Evolutionary conservation across 2,797 vertebrate species (phyloP).

Genomic region (Loriculus beryllinus): DNA sequence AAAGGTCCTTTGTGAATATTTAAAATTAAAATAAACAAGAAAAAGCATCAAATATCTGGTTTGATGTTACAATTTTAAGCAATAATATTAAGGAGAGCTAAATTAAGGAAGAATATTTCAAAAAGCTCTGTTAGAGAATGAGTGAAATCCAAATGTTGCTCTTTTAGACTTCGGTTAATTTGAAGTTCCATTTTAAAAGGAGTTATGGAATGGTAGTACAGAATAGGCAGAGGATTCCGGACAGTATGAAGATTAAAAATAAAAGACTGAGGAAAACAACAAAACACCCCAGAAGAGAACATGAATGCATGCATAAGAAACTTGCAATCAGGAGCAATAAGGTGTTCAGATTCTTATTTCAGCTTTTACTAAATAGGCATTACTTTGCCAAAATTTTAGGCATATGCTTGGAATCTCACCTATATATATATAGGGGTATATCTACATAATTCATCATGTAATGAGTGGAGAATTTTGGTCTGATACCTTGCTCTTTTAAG

Average conservation of each 20-base stretch:
- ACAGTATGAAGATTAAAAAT: neutral
- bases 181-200: neutral
- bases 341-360: neutral
- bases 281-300: neutral
- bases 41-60: neutral
- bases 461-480: neutral
- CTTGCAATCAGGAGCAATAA: neutral
- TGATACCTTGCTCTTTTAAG: neutral
- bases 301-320: neutral
- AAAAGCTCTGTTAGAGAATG: neutral
- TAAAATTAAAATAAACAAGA: neutral
- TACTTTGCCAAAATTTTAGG: neutral
- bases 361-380: neutral
- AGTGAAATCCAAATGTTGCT: neutral
- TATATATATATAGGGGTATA: neutral
- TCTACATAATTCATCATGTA: neutral
- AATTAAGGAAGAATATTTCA: neutral
- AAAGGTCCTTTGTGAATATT: neutral
- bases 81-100: neutral
- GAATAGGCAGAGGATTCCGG: neutral
- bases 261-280: neutral
- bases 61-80: neutral
- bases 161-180: neutral
- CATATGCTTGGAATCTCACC: neutral
- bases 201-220: neutral